Percentiles rank a stretch among this genome's conserved stretches.
phyloP scores from a whole-genome alignment of 2,797 vertebrate genomes.

The Bufotes viridis region DNA sequence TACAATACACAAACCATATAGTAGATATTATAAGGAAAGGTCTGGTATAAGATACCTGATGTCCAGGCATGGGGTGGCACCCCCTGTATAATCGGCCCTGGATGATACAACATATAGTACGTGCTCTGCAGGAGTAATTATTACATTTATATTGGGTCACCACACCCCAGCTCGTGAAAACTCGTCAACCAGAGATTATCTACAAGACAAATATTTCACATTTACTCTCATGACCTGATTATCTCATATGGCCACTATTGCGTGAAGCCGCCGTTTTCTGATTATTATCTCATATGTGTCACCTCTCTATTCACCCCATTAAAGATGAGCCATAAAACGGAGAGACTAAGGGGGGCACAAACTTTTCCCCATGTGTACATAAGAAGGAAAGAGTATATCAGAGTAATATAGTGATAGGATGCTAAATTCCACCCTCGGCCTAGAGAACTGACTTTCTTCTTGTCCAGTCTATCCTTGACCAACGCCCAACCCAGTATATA shows the following conservation, averaged over 20 bases:
- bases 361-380: too few species aligned
- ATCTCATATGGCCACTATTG: background rate
- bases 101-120: background rate
- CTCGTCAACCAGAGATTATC: background rate
- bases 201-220: background rate
- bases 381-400: too few species aligned
- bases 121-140: background rate
- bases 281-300: too few species aligned
- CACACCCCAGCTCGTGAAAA: background rate
- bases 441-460: background rate
- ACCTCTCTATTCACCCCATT: background rate
- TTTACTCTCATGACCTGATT: background rate
- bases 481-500: background rate
- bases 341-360: too few species aligned
- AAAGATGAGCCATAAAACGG: background rate
- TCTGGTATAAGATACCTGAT: background rate
- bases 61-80: background rate
- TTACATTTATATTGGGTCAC: background rate
- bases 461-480: background rate
- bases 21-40: background rate
- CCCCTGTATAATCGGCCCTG: background rate
- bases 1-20: background rate
- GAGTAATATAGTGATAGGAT: too few species aligned
- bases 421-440: too few species aligned
- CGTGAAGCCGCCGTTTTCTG: too few species aligned